These are phyloP conservation scores for human DNA, from an alignment of 2,113 vertebrate species.

Conservation along the genomic window DNA sequence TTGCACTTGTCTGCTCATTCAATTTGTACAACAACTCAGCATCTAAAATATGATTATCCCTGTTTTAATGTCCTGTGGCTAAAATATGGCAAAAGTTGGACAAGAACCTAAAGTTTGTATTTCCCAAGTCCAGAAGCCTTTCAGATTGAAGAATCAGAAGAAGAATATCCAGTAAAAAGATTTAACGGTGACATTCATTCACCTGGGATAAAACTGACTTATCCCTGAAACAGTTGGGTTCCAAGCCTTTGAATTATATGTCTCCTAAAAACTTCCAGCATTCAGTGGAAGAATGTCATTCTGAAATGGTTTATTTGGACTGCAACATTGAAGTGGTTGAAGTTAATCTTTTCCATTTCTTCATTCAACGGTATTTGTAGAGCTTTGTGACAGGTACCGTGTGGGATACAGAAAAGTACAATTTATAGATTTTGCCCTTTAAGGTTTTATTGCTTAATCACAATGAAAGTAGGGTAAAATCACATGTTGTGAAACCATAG, in stretches of 20 bases:
- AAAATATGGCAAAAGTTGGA: not conserved
- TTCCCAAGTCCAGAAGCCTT: not conserved
- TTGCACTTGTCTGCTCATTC: not conserved
- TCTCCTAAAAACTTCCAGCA: not conserved
- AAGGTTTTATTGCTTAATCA: constrained; percentile 52
- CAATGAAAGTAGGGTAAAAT: not conserved
- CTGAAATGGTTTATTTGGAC: constrained; percentile 19
- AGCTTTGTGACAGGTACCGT: constrained; percentile 38
- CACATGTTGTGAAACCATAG: not conserved
- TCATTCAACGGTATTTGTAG: constrained; percentile 61
- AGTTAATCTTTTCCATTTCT: constrained; percentile 52
- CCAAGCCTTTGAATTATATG: constrained; percentile 30
- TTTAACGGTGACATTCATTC: not conserved
- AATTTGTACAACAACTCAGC: not conserved
- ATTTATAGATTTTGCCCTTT: constrained; percentile 58
- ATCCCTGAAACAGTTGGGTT: not conserved
- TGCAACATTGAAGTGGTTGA: not conserved
- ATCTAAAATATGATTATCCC: not conserved
- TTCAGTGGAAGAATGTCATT: not conserved
- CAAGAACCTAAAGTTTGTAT: not conserved
- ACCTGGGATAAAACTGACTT: not conserved
- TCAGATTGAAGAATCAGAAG: constrained; percentile 1
- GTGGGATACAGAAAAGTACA: constrained; percentile 20
- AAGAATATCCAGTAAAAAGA: constrained; percentile 22
- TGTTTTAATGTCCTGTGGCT: constrained; percentile 14